A percentile compares a stretch with the other conserved stretches of the same genome.
Conservation (phyloP, 2,113 vertebrate genomes). For the Salminus brasiliensis region DNA sequence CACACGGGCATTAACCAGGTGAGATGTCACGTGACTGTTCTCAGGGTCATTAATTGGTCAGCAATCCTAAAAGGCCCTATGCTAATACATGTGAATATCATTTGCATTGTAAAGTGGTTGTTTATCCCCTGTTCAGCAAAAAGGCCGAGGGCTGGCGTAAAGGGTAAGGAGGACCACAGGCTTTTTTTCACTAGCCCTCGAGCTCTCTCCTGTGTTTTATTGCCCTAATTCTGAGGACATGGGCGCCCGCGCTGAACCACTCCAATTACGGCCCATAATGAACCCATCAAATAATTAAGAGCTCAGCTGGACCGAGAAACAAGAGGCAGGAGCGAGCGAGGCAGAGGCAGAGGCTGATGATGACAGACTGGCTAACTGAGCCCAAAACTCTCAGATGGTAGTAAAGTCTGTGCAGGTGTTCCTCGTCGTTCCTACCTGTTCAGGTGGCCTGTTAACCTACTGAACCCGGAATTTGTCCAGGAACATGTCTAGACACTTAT, state of each 20-base stretch:
- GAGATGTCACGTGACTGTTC: conserved; percentile 47
- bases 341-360: not conserved
- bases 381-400: not conserved
- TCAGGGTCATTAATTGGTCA: conserved; percentile 52
- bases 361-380: not conserved
- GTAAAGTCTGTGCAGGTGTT: no score
- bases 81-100: conserved; percentile 40
- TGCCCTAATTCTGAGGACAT: conserved; percentile 47
- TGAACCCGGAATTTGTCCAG: no score
- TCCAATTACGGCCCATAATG: conserved; percentile 78
- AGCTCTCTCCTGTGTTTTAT: conserved; percentile 46
- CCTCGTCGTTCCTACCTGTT: no score
- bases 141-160: conserved; percentile 17
- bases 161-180: conserved; percentile 28
- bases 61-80: conserved; percentile 30
- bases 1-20: conserved; percentile 47
- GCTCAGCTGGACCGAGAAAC: conserved; percentile 81
- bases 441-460: no score
- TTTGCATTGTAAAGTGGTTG: conserved; percentile 52
- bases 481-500: no score
- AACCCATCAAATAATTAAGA: conserved; percentile 81
- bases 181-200: conserved; percentile 5
- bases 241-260: conserved; percentile 61
- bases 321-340: conserved; percentile 51
- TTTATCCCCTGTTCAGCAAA: conserved; percentile 43